Percentiles rank a stretch among this genome's conserved stretches.
phyloP scores from a whole-genome alignment of 1,140 invertebrate genomes.

The Apis cerana region DNA sequence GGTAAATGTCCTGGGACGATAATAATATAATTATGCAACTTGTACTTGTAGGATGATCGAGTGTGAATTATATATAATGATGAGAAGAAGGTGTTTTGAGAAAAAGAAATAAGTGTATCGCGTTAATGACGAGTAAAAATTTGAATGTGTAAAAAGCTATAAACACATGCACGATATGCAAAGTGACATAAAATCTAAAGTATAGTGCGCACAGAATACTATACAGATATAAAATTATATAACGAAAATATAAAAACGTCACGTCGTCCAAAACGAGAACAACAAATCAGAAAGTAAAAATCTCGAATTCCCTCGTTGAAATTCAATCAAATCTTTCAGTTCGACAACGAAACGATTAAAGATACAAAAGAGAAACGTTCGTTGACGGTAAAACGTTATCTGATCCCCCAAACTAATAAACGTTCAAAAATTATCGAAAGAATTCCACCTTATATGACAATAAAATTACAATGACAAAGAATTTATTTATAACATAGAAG shows the following conservation, averaged over 20 bases:
- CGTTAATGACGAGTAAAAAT: too few relatives aligned
- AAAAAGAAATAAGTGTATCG: background rate
- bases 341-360: background rate
- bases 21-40: constrained; percentile 6
- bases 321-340: background rate
- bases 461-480: too few relatives aligned
- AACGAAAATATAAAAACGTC: background rate
- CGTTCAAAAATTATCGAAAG: constrained; percentile 14
- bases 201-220: too few relatives aligned
- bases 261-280: background rate
- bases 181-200: too few relatives aligned
- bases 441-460: background rate
- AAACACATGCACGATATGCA: too few relatives aligned
- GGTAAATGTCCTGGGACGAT: background rate
- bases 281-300: background rate
- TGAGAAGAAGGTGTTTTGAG: background rate
- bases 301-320: background rate
- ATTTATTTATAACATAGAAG: too few relatives aligned
- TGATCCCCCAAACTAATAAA: constrained; percentile 11
- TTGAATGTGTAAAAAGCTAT: too few relatives aligned
- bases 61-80: background rate
- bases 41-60: constrained; percentile 6
- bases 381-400: constrained; percentile 8
- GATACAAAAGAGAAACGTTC: background rate
- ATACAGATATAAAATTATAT: too few relatives aligned